Evolutionary conservation across 2,797 vertebrate species (phyloP).

Genomic region (Chromobotia macracanthus): DNA sequence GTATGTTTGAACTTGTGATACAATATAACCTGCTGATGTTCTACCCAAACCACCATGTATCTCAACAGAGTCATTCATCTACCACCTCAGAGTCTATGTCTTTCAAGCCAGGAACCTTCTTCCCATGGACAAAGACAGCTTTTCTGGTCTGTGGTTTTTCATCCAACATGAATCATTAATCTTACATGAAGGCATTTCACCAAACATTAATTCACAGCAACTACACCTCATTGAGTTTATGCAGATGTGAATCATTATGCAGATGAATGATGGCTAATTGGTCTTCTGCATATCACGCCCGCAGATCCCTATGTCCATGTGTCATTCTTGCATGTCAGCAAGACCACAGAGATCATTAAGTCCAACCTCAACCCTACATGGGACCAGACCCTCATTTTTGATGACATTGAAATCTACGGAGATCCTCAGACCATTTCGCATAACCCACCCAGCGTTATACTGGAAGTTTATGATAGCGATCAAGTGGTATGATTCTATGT

Average conservation of each 20-base stretch:
- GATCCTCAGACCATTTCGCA: slow-evolving; percentile 82
- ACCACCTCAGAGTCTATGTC: slow-evolving; percentile 93
- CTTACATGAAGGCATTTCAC: slow-evolving; percentile 29
- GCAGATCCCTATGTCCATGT: slow-evolving; percentile 94
- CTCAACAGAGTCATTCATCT: slow-evolving; percentile 80
- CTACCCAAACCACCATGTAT: neutral
- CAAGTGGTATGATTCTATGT: slow-evolving; percentile 83
- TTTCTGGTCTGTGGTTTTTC: slow-evolving; percentile 84
- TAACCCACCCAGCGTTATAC: slow-evolving; percentile 85
- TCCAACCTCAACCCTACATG: slow-evolving; percentile 92
- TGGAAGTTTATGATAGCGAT: slow-evolving; percentile 93
- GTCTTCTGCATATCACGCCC: neutral
- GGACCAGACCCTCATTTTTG: slow-evolving; percentile 97
- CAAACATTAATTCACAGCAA: neutral
- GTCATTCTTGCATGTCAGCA: slow-evolving; percentile 94
- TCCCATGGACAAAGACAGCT: slow-evolving; percentile 97
- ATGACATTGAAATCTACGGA: slow-evolving; percentile 92
- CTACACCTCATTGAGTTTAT: neutral
- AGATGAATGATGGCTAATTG: neutral
- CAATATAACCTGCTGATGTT: neutral
- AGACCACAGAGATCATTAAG: slow-evolving; percentile 91
- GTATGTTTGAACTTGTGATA: neutral
- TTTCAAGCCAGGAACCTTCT: slow-evolving; percentile 92
- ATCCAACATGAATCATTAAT: slow-evolving; percentile 9
- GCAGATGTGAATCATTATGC: neutral